These are phyloP conservation scores for Hoplostethus mediterraneus DNA, from an alignment of 2,797 vertebrate genomes.

Conservation along the genomic window DNA sequence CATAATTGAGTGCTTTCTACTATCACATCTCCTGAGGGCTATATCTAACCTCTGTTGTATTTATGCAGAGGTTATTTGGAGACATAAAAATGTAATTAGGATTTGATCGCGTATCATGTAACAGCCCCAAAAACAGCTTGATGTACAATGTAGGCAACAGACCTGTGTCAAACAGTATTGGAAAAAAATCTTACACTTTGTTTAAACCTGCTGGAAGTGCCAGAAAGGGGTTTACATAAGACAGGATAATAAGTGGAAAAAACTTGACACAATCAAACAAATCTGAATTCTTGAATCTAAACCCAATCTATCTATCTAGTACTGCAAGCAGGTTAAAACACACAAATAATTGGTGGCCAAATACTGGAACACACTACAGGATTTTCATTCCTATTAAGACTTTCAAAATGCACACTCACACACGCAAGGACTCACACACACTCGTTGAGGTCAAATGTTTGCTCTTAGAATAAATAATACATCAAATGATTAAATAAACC, in stretches of 20 bases:
- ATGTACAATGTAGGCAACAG: constrained; percentile 12
- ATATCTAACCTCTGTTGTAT: constrained; percentile 73
- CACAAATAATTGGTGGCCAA: constrained; percentile 10
- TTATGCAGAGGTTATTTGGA: constrained; percentile 79
- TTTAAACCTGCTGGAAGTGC: background rate
- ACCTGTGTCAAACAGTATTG: background rate
- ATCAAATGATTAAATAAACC: constrained; percentile 10
- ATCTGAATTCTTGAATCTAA: constrained; percentile 21
- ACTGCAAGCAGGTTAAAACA: constrained; percentile 21
- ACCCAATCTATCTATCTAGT: background rate
- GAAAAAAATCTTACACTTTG: background rate
- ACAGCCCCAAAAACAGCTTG: constrained; percentile 12
- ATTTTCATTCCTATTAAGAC: constrained; percentile 11
- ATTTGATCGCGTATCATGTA: constrained; percentile 31
- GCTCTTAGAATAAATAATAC: background rate
- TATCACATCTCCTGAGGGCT: constrained; percentile 63
- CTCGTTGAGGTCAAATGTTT: too few relatives aligned
- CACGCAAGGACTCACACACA: too few relatives aligned
- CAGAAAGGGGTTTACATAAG: background rate
- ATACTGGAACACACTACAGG: constrained; percentile 5
- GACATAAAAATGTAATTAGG: constrained; percentile 66
- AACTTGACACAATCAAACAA: constrained; percentile 5
- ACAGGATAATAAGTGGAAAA: constrained; percentile 1
- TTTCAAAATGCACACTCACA: constrained; percentile 11
- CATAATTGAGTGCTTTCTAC: constrained; percentile 77